Evolutionary conservation across 64 coral and sea anemone species (phyloP).

Genomic region (Anthopleura sola): DNA sequence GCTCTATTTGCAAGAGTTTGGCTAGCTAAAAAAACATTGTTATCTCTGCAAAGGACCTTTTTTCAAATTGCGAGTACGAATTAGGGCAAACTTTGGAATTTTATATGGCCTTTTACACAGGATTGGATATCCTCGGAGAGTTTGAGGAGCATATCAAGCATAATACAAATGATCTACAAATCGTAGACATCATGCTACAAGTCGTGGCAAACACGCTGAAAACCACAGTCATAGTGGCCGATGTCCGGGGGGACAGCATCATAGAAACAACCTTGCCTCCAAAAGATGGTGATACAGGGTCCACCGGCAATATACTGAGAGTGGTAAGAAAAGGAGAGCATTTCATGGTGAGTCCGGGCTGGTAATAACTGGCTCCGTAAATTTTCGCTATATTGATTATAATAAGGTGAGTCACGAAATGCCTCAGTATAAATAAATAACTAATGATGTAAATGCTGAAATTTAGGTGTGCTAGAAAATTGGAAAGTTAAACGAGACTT

Average conservation of each 20-base stretch:
- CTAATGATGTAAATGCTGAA: too few species aligned
- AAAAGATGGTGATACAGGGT: too few species aligned
- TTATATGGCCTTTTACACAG: constrained; percentile 23
- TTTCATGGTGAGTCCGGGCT: too few species aligned
- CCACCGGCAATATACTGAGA: too few species aligned
- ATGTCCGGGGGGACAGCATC: not conserved
- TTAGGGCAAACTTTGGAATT: not conserved
- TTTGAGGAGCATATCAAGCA: constrained; percentile 6
- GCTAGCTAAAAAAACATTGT: not conserved
- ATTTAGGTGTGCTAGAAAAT: too few species aligned
- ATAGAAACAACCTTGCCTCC: constrained; percentile 10
- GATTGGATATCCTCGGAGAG: constrained; percentile 6
- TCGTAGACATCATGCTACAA: constrained; percentile 29
- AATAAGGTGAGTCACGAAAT: too few species aligned
- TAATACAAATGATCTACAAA: constrained; percentile 19
- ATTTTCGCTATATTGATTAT: too few species aligned
- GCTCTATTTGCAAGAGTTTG: not conserved
- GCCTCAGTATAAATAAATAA: too few species aligned
- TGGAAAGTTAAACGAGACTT: too few species aligned
- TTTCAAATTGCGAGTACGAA: not conserved
- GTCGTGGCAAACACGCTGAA: constrained; percentile 12
- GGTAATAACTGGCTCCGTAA: too few species aligned
- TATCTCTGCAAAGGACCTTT: not conserved
- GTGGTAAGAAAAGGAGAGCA: too few species aligned
- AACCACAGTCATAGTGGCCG: not conserved